Evolutionary conservation across 2,113 vertebrate species (phyloP), one percentile per base, ranked within the genome.

Genomic region (Amblyopsis rosae): DNA sequence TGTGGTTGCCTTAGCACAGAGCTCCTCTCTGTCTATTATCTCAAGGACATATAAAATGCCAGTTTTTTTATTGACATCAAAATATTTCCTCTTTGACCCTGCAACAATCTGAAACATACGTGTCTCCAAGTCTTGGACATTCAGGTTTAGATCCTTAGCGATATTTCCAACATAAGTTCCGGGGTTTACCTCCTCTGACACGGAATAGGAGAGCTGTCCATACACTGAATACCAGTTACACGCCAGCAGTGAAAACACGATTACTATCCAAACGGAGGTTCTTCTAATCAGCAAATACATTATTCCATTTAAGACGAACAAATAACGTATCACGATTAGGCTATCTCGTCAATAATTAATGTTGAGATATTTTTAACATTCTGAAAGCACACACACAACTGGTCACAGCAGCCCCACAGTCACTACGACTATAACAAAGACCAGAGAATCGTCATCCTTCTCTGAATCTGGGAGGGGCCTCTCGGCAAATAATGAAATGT

Each of bases 141-240:
- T 88, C 0, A 92, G 48, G 17, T 84, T 89, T 46, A 92, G 69
- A 80, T 92, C 91, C 70, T 90, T 90, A 15, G 80, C 86, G 17
- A 92, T 69, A 78, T 91, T 87, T 35, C 91, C 90, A 16, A 92
- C 84, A 12, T 79, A 67, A 0, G 89, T 83, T 45, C 89, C 92
- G 69, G 73, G 83, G 76, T 90, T 84, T 69, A 78, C 61, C 9
- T 92, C 91, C 68, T 93, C 91, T 0, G 77, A 82, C 53, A 92
- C 49, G 1, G 83, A 86, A 59, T 91, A 92, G 0, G 79, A 70
- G 15, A 92, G 68, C 66, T 92, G 91, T 7, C 35, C 35, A 8
- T 5, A 41, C 4, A 41, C 35, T 0, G 35, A 41, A 6, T 41
- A 6, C 35, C 35, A 8, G 84, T 0, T 57, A 48, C 7, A 59